Base-by-base conservation (phyloP, 2,888 invertebrate species). In the Synanthedon myopaeformis region DNA sequence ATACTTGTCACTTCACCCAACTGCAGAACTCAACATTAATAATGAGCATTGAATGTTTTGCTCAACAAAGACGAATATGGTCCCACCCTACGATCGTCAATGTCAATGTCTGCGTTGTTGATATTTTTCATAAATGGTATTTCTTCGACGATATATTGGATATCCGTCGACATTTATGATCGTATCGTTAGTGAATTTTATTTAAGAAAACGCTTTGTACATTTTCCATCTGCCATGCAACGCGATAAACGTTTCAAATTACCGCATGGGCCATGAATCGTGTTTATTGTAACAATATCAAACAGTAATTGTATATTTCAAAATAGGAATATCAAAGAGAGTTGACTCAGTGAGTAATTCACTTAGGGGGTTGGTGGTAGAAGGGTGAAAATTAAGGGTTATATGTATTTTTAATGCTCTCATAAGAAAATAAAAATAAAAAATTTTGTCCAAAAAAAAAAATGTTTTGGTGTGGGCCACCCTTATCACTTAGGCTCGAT, bases 171-270 rank as follows among this genome's bases (percentile, higher is more conserved):
- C 56, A 53, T 59, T 57, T 53, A 56, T 61, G 49, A 58, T 49
- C 52, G 60, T 62, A 50, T 59, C 57, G 12, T 54, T 54, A 10
- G 42, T 54, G 14, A 57, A 53, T 51, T 13, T 4, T 53, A n/a
- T n/a, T 56, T 54, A 51, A 57, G 56, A 42, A 53, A 59, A 42
- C 28, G 19, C 51, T 57, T 57, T 11, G 55, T 52, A 53, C 70
- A 74, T 53, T 64, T 63, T 51, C 66, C 81, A 81, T 54, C 13
- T 14, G 42, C 41, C 54, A 56, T 56, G 49, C 56, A 56, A 3
- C 54, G 54, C 11, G 55, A 55, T 12, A 12, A 48, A 23, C 13
- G 41, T n/a, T 57, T 56, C 3, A 51, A 23, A 41, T 41, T 11
- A 19, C 57, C 57, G 42, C 57, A n/a, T n/a, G n/a, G n/a, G n/a